Percentiles rank a stretch among this genome's conserved stretches.
Conservation (phyloP, 2,797 vertebrate genomes). For the Catamblyrhynchus diadema region DNA sequence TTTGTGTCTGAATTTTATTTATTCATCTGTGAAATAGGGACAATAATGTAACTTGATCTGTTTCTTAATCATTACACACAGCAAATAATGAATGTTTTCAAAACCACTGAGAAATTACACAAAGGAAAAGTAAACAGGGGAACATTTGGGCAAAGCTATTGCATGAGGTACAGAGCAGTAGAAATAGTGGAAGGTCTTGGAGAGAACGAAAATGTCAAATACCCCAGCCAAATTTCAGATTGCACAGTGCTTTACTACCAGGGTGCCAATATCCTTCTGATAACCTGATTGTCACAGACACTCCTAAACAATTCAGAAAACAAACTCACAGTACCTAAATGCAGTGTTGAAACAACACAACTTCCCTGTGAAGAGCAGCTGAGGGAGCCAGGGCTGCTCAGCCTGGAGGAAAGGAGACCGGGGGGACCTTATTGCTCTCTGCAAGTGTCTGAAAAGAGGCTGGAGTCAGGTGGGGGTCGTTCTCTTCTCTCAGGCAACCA, state of each 20-base stretch:
- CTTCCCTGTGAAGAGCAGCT: background rate
- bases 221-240: background rate
- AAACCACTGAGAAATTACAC: background rate
- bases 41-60: background rate
- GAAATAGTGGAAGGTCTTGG: background rate
- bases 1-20: background rate
- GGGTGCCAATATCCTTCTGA: background rate
- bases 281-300: background rate
- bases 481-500: fast-evolving
- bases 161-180: background rate
- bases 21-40: background rate
- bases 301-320: background rate
- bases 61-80: background rate
- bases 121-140: background rate
- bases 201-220: background rate
- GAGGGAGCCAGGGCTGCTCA: background rate
- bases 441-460: background rate
- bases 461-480: fast-evolving
- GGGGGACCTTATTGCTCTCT: background rate
- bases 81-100: background rate
- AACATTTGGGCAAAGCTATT: background rate
- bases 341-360: background rate
- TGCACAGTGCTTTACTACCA: background rate
- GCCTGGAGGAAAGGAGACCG: background rate
- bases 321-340: background rate